Conservation (phyloP, 1,140 invertebrate species). For the Drosophila guanche region DNA sequence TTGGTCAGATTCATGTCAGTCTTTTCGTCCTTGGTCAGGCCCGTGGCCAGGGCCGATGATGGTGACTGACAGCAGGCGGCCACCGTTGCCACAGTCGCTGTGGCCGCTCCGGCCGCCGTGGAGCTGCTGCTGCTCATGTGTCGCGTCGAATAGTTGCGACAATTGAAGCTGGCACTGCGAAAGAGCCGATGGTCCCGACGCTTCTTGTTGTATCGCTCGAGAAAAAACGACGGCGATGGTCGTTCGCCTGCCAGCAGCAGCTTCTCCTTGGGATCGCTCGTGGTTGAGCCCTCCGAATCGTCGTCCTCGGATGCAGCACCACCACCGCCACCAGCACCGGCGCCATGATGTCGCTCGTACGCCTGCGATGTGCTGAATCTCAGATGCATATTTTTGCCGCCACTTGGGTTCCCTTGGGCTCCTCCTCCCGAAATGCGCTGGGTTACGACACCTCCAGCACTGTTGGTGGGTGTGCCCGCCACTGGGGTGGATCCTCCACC, state of each 20-base stretch:
- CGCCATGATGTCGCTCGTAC: constrained; percentile 40
- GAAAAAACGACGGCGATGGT: constrained; percentile 77
- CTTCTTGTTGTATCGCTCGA: constrained; percentile 83
- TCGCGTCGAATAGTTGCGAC: constrained; percentile 77
- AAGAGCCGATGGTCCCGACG: constrained; percentile 80
- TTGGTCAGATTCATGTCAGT: constrained; percentile 91
- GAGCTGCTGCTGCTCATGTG: constrained; percentile 43
- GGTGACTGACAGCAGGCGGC: constrained; percentile 54
- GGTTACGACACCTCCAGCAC: constrained; percentile 34
- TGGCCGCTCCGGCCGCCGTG: constrained; percentile 5
- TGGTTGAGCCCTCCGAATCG: constrained; percentile 82
- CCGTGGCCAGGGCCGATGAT: constrained; percentile 62
- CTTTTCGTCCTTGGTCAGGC: constrained; percentile 91
- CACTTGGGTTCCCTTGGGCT: constrained; percentile 19
- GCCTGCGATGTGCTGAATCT: constrained; percentile 55
- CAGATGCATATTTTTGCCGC: constrained; percentile 58
- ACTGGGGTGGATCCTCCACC: too few relatives aligned
- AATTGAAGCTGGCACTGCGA: constrained; percentile 81
- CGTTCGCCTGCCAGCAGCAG: constrained; percentile 59
- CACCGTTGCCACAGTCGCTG: constrained; percentile 34
- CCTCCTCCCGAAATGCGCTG: constrained; percentile 5
- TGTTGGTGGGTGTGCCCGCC: constrained; percentile 43
- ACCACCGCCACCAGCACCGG: constrained; percentile 7
- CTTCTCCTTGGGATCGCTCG: constrained; percentile 81
- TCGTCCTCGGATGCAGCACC: constrained; percentile 70